These are phyloP conservation scores for Pocillopora grandis DNA, from an alignment of 92 coral and sea anemone species.

Conservation along the genomic window DNA sequence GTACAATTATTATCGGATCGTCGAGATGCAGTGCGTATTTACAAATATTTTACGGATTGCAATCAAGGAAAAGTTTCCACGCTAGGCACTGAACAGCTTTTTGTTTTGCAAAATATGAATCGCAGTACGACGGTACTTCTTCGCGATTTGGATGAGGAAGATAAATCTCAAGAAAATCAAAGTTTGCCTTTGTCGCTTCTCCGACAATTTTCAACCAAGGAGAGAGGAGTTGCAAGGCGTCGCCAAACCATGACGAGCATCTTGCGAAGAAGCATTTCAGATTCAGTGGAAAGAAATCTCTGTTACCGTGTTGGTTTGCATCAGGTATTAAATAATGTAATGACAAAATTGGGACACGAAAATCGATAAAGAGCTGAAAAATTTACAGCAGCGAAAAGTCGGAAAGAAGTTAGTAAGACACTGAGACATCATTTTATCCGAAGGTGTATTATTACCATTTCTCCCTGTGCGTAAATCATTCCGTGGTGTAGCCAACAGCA, in stretches of 20 bases:
- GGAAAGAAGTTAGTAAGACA: too few relatives aligned
- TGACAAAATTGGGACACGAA: not conserved
- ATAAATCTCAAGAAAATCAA: not conserved
- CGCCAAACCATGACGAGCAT: constrained; percentile 49
- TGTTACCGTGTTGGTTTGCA: constrained; percentile 61
- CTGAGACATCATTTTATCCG: too few relatives aligned
- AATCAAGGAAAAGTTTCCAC: too few relatives aligned
- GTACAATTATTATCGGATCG: not conserved
- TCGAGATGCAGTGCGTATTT: not conserved
- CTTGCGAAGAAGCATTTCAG: constrained; percentile 73
- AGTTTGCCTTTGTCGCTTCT: constrained; percentile 19
- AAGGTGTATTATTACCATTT: too few relatives aligned
- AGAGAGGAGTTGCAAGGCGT: not conserved
- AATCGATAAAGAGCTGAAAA: too few relatives aligned
- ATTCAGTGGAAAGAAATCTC: constrained; percentile 75
- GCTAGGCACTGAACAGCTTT: too few relatives aligned
- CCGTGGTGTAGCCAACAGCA: too few relatives aligned
- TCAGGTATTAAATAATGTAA: constrained; percentile 45
- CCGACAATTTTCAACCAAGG: constrained; percentile 26
- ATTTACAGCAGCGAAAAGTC: too few relatives aligned
- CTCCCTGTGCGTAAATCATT: too few relatives aligned
- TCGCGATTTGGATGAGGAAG: not conserved
- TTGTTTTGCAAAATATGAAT: constrained; percentile 4
- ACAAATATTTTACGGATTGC: not conserved
- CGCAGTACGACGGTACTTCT: constrained; percentile 27